A percentile compares a stretch with the other conserved stretches of the same genome.
These are phyloP conservation scores for Hipparchia semele DNA, from an alignment of 2,888 invertebrate genomes.

Conservation along the genomic window DNA sequence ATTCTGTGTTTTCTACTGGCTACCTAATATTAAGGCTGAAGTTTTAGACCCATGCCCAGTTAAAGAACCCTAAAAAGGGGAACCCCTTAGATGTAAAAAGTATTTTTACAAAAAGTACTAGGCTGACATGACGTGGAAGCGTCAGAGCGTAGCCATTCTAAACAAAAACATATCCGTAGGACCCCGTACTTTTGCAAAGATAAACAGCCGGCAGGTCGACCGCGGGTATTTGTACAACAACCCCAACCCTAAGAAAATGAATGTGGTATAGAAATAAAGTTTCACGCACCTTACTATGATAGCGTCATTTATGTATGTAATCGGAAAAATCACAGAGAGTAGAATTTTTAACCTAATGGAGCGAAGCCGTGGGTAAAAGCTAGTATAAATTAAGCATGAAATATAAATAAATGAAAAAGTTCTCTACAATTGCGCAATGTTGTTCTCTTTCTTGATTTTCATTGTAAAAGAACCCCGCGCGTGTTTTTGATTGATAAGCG, in stretches of 20 bases:
- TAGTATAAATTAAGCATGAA: too few species aligned
- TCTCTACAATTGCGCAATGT: too few species aligned
- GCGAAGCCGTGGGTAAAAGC: too few species aligned
- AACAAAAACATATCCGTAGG: constrained; percentile 48
- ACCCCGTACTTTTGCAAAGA: constrained; percentile 46
- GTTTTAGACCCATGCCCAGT: too few species aligned
- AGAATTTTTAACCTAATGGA: too few species aligned
- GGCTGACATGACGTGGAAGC: constrained; percentile 39
- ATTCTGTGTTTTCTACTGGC: too few species aligned
- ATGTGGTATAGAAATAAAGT: constrained; percentile 37
- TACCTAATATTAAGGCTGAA: too few species aligned
- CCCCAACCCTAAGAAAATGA: constrained; percentile 42
- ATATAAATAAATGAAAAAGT: not conserved
- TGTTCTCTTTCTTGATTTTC: too few species aligned
- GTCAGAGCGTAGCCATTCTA: constrained; percentile 46
- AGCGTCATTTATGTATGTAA: not conserved
- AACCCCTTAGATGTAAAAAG: too few species aligned
- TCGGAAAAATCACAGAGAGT: too few species aligned
- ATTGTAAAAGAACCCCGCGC: constrained; percentile 22
- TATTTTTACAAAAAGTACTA: constrained; percentile 25
- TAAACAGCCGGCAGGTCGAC: constrained; percentile 45
- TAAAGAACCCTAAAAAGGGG: not conserved
- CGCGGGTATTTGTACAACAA: constrained; percentile 43
- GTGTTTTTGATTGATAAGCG: constrained; percentile 42
- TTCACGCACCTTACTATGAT: not conserved